phyloP scores from a whole-genome alignment of 2,113 vertebrate genomes.

The Nannospalax galili region DNA sequence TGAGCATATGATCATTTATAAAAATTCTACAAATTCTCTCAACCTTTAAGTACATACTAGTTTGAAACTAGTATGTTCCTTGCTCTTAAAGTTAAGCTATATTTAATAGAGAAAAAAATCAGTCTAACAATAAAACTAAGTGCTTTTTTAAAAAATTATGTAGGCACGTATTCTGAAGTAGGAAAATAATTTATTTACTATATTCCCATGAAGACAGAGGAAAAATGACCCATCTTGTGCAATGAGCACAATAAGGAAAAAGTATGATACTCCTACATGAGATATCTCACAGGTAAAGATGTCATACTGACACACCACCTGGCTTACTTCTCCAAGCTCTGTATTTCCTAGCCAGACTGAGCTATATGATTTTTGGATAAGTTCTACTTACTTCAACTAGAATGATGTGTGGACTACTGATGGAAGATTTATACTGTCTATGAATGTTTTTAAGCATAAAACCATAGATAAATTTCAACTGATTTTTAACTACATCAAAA shows the following conservation, averaged over 20 bases:
- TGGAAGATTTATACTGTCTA: neutral
- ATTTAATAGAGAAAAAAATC: neutral
- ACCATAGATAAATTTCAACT: neutral
- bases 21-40: neutral
- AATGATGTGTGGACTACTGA: neutral
- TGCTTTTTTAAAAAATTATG: neutral
- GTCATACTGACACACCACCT: neutral
- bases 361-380: neutral
- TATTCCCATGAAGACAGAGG: neutral
- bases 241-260: neutral
- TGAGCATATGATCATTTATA: neutral
- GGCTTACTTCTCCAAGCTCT: neutral
- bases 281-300: neutral
- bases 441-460: neutral
- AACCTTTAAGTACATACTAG: too few species aligned
- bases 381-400: neutral
- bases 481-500: slow-evolving; percentile 17
- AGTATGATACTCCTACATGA: neutral
- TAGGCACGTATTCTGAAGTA: neutral
- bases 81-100: neutral
- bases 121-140: neutral
- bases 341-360: neutral
- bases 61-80: neutral
- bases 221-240: neutral
- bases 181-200: neutral